A percentile compares a stretch with the other conserved stretches of the same genome.
These are phyloP conservation scores for Proales similis DNA, from an alignment of 1,140 invertebrate genomes.

Conservation along the genomic window DNA sequence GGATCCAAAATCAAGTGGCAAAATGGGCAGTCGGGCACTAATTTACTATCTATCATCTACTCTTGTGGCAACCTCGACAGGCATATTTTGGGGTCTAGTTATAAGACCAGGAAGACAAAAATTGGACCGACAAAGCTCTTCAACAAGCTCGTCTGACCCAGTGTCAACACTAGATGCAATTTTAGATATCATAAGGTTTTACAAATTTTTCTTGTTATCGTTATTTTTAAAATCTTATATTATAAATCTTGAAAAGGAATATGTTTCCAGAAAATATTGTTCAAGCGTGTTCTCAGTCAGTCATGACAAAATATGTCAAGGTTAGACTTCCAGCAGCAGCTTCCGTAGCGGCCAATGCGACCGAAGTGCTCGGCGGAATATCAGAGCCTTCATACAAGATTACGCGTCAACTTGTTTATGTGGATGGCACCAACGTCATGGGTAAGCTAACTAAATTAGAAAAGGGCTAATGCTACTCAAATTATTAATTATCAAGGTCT, in stretches of 20 bases:
- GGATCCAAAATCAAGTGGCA: constrained; percentile 48
- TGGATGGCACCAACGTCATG: constrained; percentile 35
- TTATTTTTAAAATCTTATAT: no score
- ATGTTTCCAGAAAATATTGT: constrained; percentile 42
- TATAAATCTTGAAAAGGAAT: constrained; percentile 39
- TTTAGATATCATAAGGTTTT: constrained; percentile 49
- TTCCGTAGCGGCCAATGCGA: background rate
- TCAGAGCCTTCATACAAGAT: background rate
- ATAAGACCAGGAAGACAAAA: constrained; percentile 32
- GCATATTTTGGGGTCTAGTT: constrained; percentile 2
- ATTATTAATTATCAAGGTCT: constrained; percentile 53
- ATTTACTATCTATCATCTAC: constrained; percentile 56
- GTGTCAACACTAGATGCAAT: constrained; percentile 52
- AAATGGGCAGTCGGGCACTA: constrained; percentile 53
- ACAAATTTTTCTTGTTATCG: no score
- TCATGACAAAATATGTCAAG: constrained; percentile 12
- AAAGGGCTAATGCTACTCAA: no score
- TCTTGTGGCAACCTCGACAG: constrained; percentile 48
- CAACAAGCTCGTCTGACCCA: background rate
- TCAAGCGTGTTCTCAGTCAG: constrained; percentile 39
- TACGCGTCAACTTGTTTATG: constrained; percentile 14
- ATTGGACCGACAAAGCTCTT: background rate
- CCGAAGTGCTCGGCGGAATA: no score
- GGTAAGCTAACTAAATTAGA: no score
- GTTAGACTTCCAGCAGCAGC: background rate